Evolutionary conservation across 2,113 vertebrate species (phyloP).

Genomic region (Gopherus evgoodei): DNA sequence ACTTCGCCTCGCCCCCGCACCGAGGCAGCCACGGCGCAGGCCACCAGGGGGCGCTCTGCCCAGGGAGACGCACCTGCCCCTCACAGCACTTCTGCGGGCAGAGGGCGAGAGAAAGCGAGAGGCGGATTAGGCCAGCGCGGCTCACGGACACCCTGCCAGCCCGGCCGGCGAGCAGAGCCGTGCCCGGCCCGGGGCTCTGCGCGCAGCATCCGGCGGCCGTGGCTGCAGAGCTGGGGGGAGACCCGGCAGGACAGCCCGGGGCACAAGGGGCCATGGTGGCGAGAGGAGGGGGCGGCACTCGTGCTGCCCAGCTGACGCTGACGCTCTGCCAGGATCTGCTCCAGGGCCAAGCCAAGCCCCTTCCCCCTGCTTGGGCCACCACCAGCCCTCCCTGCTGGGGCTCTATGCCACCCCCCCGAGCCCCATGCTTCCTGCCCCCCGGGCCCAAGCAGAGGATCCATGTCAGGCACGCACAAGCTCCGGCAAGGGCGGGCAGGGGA

Average conservation of each 20-base stretch:
- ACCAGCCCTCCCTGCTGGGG: too few species aligned
- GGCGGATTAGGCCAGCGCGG: rapidly evolving
- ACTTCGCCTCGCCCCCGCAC: not conserved
- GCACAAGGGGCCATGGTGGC: not conserved
- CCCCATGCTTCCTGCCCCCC: too few species aligned
- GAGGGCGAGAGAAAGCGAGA: not conserved
- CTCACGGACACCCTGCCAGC: not conserved
- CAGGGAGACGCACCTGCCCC: constrained; percentile 27
- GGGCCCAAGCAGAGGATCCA: too few species aligned
- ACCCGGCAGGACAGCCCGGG: not conserved
- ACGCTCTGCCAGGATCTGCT: not conserved
- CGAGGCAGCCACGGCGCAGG: not conserved
- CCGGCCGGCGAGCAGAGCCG: not conserved
- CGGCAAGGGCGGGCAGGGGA: not conserved
- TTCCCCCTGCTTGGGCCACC: too few species aligned
- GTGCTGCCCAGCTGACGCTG: not conserved
- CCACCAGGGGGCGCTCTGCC: constrained; percentile 14
- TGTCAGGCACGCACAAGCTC: not conserved
- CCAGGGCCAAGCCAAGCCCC: not conserved
- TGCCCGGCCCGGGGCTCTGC: not conserved
- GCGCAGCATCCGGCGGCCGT: rapidly evolving
- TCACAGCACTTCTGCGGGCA: constrained; percentile 79
- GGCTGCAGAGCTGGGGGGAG: rapidly evolving
- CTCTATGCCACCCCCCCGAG: too few species aligned
- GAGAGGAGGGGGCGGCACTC: not conserved